Base-by-base conservation (phyloP, 2,113 vertebrate species). In the Tapirus terrestris region DNA sequence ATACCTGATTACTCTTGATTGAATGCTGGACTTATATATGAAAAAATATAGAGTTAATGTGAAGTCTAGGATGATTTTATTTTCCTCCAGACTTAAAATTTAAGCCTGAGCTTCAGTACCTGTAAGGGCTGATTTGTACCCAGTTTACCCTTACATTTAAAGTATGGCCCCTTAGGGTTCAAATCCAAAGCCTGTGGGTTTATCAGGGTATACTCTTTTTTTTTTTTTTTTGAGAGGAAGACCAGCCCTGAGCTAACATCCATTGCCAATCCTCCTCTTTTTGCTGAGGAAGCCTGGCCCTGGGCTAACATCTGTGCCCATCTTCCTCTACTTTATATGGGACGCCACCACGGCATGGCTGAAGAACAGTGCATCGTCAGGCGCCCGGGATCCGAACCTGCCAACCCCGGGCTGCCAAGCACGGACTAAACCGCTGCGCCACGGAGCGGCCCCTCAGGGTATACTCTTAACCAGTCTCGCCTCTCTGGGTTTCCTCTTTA, bases 1-100 rank as follows among this genome's bases (percentile, higher is more conserved):
- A 82, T 67, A 89, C 51, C 20, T 48, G 20, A 51, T 68, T 93
- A 85, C 53, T 85, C 85, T 84, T 61, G n/a, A 84, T 17, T 76
- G 39, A 89, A 5, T 63, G 17, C 29, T 63, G 12, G 4, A 83
- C 53, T 89, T 84, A 43, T 12, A 85, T 25, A 56, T 16, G 2
- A 75, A 53, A 53, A 72, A 56, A 72, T 33, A 73, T 17, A 70
- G 4, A 51, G 60, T 45, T n/a, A 67, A 94, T 51, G 6, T 83
- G 23, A 92, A 39, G 43, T 21, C 58, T 83, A 39, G 33, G 12
- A 77, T 58, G 17, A 73, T 80, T 89, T 89, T 65, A 79, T 23
- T 89, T 80, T 81, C 36, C 43, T 63, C 31, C 23, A 88, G 43
- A 96, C 43, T 89, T 95, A 72, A 95, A 21, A 87, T 33, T 85